A percentile compares a stretch with the other conserved stretches of the same genome.
phyloP scores from a whole-genome alignment of 2,888 invertebrate genomes.

The Lamellibrachia satsuma region DNA sequence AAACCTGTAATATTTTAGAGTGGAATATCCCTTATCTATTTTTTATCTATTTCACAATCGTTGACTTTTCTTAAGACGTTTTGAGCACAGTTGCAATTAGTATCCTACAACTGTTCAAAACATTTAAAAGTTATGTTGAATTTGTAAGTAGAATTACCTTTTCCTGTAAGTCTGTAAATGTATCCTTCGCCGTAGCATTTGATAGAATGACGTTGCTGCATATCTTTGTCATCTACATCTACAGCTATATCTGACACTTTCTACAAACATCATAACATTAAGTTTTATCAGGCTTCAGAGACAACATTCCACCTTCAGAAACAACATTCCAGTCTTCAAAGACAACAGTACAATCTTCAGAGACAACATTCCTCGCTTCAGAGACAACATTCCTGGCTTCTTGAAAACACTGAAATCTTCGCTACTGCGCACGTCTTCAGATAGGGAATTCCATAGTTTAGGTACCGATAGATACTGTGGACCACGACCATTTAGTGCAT shows the following conservation, averaged over 20 bases:
- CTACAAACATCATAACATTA: slow-evolving; percentile 20
- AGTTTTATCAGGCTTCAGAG: not conserved
- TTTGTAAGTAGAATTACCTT: slow-evolving; percentile 37
- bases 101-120: not conserved
- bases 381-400: too few relatives aligned
- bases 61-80: not conserved
- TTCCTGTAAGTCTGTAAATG: slow-evolving; percentile 67
- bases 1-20: not conserved
- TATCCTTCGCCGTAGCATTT: slow-evolving; percentile 70
- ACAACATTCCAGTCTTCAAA: not conserved
- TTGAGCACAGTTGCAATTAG: not conserved
- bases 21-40: too few relatives aligned
- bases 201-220: slow-evolving; percentile 68
- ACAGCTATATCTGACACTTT: slow-evolving; percentile 44
- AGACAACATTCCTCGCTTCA: not conserved
- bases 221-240: slow-evolving; percentile 64
- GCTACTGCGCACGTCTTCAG: too few relatives aligned
- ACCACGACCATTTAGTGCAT: too few relatives aligned
- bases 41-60: not conserved
- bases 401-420: too few relatives aligned
- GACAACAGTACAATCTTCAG: not conserved
- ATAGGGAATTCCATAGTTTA: too few relatives aligned
- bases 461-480: too few relatives aligned
- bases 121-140: not conserved
- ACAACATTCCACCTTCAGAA: not conserved